Base-by-base conservation (phyloP, 2,888 invertebrate species). In the Drosophila infuscata region DNA sequence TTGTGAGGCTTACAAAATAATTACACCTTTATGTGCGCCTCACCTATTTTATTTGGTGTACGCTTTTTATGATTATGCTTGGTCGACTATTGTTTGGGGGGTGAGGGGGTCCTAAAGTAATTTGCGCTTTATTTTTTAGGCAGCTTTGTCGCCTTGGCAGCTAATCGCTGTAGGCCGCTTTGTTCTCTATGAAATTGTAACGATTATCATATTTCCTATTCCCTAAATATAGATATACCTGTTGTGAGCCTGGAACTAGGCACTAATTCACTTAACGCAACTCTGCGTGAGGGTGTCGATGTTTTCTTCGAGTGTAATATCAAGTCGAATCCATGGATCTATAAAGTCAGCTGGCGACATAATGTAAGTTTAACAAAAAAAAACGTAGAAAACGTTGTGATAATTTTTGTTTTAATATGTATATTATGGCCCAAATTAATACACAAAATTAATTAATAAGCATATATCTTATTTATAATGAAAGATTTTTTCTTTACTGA, bases 271-370 rank as follows among this genome's bases (percentile, higher is more conserved):
- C 96, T 93, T 61, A 93, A 97, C 91, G 96, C 97, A 2, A 95
- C 95, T 82, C 97, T 98, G 89, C 96, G 96, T 84, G 98, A 98
- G 93, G 97, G 97, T 9, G 97, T 97, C 72, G 98, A 98, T 92
- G 97, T 98, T 15, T 97, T 97, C 94, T 97, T 98, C 92, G 97
- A 98, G 92, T 98, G 98, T 94, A 97, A 96, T 92, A 97, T 98
- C 89, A 96, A 96, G 92, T 96, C 98, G 30, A 97, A 98, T 94
- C 98, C 98, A 0, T 96, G 96, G 95, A 95, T 96, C 62, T 95
- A 95, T 92, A 95, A 95, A 94, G 96, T 96, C 87, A 95, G 95
- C 89, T 96, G 96, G 96, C 94, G 95, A 88, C 96, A 96, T 91
- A 96, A 96, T 92, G 96, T 96, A 94, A 95, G 95, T 94, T 70